Conservation (phyloP, 2,797 vertebrate genomes). For the Eutrigla gurnardus region DNA sequence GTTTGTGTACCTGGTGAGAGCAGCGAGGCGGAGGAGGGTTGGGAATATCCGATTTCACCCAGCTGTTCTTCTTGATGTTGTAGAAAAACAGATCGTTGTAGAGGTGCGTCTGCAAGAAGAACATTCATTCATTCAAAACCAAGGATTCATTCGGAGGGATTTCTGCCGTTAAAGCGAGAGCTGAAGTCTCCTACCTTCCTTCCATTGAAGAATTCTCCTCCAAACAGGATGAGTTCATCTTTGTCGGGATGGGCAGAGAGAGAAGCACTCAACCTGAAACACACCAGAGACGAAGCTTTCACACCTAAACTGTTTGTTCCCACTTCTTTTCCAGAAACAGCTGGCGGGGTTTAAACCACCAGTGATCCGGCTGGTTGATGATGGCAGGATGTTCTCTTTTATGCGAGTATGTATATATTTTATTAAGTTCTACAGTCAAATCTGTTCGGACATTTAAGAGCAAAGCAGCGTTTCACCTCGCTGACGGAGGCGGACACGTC, state of each 20-base stretch:
- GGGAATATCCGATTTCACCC: constrained; percentile 92
- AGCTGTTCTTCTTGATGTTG: constrained; percentile 92
- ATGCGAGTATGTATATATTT: not conserved
- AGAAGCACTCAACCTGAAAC: constrained; percentile 89
- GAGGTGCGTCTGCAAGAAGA: constrained; percentile 86
- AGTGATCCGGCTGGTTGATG: not conserved
- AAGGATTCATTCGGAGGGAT: too few relatives aligned
- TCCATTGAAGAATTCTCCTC: constrained; percentile 98
- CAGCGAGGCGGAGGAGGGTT: constrained; percentile 92
- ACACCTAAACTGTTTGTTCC: not conserved
- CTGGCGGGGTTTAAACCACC: not conserved
- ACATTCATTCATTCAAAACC: not conserved
- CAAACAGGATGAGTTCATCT: constrained; percentile 95
- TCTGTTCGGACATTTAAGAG: too few relatives aligned
- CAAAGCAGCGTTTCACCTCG: constrained; percentile 79
- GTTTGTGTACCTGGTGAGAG: constrained; percentile 90
- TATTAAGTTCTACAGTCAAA: not conserved
- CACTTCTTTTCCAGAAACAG: too few relatives aligned
- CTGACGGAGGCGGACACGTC: constrained; percentile 87
- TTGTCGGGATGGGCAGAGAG: constrained; percentile 92
- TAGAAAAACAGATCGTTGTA: constrained; percentile 95
- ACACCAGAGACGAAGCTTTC: not conserved
- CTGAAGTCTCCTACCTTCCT: constrained; percentile 79
- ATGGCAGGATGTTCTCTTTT: not conserved
- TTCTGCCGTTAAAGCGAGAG: too few relatives aligned